Conservation (phyloP, 2,113 vertebrate genomes). For the Emydocephalus ijimae region DNA sequence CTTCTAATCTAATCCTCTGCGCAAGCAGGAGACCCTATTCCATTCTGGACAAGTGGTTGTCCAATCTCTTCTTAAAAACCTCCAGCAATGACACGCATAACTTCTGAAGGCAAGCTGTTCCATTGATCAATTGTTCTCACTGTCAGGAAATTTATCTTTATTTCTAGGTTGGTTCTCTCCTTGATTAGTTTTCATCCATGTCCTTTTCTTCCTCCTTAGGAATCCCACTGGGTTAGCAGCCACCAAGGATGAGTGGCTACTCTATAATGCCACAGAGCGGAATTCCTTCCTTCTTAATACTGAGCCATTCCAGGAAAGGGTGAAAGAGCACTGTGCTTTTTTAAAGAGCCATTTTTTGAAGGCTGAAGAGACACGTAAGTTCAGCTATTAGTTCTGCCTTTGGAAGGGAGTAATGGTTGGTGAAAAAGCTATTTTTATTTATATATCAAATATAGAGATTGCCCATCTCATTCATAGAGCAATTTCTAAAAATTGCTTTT, state of each 20-base stretch:
- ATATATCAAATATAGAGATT: not conserved
- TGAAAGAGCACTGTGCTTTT: not conserved
- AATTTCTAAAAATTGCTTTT: no score
- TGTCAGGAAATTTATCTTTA: no score
- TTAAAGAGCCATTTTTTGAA: not conserved
- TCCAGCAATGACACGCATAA: no score
- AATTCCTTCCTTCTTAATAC: conserved; percentile 8
- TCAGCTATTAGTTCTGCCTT: not conserved
- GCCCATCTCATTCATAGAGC: not conserved
- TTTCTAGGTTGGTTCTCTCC: no score
- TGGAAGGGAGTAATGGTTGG: not conserved
- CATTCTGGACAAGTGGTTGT: no score
- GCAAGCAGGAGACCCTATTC: not conserved
- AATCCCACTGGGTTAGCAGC: not conserved
- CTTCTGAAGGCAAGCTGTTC: no score
- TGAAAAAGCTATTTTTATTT: not conserved
- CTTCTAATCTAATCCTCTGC: not conserved
- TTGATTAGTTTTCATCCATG: not conserved
- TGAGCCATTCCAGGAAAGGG: not conserved
- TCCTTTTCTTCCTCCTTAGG: not conserved
- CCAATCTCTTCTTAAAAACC: no score
- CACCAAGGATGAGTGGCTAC: not conserved
- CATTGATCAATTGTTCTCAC: no score
- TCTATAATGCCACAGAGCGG: conserved; percentile 2
- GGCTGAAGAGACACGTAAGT: not conserved